These are phyloP conservation scores for Sclerurus mexicanus DNA, from an alignment of 2,113 vertebrate genomes.

Conservation along the genomic window DNA sequence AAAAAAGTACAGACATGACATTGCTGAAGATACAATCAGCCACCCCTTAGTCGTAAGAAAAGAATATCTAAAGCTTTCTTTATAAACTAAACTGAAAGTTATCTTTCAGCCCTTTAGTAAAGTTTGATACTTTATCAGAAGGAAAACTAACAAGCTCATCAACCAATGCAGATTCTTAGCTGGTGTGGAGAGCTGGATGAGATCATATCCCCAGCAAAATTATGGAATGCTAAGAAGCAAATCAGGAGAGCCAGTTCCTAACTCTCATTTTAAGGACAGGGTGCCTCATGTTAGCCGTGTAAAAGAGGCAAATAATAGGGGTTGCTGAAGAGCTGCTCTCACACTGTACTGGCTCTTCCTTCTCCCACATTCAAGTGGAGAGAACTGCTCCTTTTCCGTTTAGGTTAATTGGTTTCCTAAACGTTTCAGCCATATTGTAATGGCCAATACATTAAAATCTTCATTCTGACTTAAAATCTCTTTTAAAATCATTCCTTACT, in stretches of 20 bases:
- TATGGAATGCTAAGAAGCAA: neutral
- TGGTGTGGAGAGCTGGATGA: slow-evolving; percentile 25
- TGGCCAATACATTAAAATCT: neutral
- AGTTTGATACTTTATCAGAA: neutral
- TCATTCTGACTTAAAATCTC: neutral
- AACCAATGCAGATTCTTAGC: neutral
- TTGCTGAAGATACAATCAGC: neutral
- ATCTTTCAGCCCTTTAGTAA: neutral
- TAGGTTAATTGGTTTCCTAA: neutral
- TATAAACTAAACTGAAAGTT: neutral
- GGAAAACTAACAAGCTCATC: neutral
- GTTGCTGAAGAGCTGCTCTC: slow-evolving; percentile 22
- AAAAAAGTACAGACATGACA: neutral
- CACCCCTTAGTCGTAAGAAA: neutral
- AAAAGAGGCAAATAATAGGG: neutral
- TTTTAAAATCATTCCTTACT: neutral
- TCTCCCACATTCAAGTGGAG: neutral
- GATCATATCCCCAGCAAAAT: slow-evolving; percentile 35
- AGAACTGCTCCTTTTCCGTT: neutral
- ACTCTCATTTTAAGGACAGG: neutral
- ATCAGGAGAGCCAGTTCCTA: neutral
- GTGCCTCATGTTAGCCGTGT: neutral
- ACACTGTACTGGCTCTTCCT: neutral
- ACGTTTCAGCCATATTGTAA: neutral
- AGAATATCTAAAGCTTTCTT: neutral